phyloP scores from a whole-genome alignment of 2,113 vertebrate genomes.

The Rhynchomys soricoides region DNA sequence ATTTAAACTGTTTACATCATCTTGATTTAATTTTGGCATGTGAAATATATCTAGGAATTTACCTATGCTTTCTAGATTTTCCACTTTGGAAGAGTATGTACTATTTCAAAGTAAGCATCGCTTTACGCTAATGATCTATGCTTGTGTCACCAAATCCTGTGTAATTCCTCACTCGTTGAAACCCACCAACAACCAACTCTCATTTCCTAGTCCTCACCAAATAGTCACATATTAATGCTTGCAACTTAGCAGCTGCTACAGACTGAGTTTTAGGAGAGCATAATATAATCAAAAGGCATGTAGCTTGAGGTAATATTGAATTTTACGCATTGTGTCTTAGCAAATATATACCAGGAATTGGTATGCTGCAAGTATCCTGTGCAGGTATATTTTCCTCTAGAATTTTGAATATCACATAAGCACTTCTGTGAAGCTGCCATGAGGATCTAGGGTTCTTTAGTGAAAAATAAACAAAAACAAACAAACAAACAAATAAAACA shows the following conservation, averaged over 20 bases:
- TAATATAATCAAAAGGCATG: neutral
- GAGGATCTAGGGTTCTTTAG: neutral
- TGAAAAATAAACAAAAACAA: neutral
- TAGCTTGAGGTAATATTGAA: neutral
- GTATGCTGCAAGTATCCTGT: neutral
- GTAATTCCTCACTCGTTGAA: neutral
- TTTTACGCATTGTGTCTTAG: neutral
- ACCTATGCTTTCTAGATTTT: neutral
- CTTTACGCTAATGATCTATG: neutral
- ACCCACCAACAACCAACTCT: neutral
- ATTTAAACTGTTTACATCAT: neutral
- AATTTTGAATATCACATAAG: neutral
- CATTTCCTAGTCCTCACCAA: neutral
- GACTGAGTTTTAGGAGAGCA: neutral
- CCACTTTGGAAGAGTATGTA: neutral
- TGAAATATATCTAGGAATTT: neutral
- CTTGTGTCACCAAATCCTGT: neutral
- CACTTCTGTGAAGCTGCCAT: neutral
- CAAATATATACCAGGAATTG: neutral
- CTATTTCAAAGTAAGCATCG: neutral
- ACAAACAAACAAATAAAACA: neutral
- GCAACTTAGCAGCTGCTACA: neutral
- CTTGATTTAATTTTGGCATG: neutral
- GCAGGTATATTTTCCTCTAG: neutral
- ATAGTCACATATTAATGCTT: neutral